Base-by-base conservation (phyloP, 2,797 vertebrate species). In the Spheniscus humboldti region DNA sequence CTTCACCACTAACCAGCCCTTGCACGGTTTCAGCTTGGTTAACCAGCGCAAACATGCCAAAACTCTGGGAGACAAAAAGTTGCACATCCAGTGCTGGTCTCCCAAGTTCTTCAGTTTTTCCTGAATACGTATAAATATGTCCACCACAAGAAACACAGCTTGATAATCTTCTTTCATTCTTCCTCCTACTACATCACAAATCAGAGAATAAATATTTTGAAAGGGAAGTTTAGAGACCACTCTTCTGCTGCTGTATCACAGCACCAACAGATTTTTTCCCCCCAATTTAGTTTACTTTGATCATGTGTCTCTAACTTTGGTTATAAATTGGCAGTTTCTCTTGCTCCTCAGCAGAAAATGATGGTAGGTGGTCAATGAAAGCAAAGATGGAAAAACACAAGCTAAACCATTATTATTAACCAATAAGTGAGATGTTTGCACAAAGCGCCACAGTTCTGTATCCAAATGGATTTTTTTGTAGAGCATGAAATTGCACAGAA, bases 401-500 rank as follows among this genome's bases (percentile, higher is more conserved):
- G 17, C 16, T n/a, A 68, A 96, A 88, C 13, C 25, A 74, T 77
- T 63, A 59, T 73, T 92, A 95, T 83, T 66, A 89, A 84, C 7
- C 22, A 88, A 50, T 73, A 92, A 96, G 87, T 81, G 37, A 74
- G 79, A 84, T 78, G n/a, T 75, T 97, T 87, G 78, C 64, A 96
- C 89, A 77, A 96, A 97, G 91, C 8, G 6, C 77, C 73, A 93
- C 22, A 35, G 45, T 81, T 95, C 45, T 83, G 66, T 93, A 94
- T 96, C 86, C 88, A 97, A 97, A 94, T 91, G 74, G 66, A 77
- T 95, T 95, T 95, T 95, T 97, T 96, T 94, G 92, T 95, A 93
- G 82, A 97, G 69, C 95, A 95, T 96, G 93, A 97, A 98, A 97
- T 96, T 95, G 57, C 90, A 90, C 78, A 55, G 92, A 96, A 97